Evolutionary conservation across 2,797 vertebrate genomes (phyloP).

Genomic region (Esox masquinongy): DNA sequence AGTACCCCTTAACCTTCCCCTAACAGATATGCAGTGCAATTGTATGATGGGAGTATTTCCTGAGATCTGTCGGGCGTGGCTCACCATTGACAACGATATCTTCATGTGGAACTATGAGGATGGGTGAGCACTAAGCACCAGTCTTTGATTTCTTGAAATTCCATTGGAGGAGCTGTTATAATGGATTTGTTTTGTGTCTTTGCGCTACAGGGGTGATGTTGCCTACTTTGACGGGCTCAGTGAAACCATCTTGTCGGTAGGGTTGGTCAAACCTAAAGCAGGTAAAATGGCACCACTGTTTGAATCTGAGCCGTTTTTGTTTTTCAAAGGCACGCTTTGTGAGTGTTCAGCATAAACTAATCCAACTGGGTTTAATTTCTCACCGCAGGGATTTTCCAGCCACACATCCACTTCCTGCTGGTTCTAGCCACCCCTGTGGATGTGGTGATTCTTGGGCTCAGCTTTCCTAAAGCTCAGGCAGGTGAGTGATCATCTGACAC

Average conservation of each 20-base stretch:
- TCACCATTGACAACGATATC: constrained; percentile 97
- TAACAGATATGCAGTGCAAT: constrained; percentile 96
- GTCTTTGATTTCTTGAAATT: neutral
- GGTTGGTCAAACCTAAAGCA: constrained; percentile 92
- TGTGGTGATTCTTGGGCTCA: constrained; percentile 93
- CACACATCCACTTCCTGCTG: constrained; percentile 91
- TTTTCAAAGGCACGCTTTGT: neutral
- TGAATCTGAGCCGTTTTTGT: neutral
- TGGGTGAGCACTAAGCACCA: constrained; percentile 78
- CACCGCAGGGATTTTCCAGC: constrained; percentile 90
- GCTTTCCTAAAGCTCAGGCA: constrained; percentile 85
- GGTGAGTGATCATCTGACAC: constrained; percentile 70
- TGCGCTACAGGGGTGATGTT: constrained; percentile 85
- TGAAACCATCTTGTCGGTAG: constrained; percentile 96
- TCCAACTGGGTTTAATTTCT: neutral
- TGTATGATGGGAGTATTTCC: constrained; percentile 99
- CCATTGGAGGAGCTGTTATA: neutral
- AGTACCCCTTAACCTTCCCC: neutral
- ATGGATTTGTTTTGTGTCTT: neutral
- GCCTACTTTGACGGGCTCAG: constrained; percentile 97
- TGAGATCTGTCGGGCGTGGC: constrained; percentile 93
- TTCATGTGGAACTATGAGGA: constrained; percentile 99
- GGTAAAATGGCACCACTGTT: constrained; percentile 69
- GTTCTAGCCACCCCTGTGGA: constrained; percentile 96
- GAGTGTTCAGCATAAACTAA: neutral